Evolutionary conservation across 2,888 invertebrate genomes (phyloP).

Genomic region (Watsonalla cultraria): DNA sequence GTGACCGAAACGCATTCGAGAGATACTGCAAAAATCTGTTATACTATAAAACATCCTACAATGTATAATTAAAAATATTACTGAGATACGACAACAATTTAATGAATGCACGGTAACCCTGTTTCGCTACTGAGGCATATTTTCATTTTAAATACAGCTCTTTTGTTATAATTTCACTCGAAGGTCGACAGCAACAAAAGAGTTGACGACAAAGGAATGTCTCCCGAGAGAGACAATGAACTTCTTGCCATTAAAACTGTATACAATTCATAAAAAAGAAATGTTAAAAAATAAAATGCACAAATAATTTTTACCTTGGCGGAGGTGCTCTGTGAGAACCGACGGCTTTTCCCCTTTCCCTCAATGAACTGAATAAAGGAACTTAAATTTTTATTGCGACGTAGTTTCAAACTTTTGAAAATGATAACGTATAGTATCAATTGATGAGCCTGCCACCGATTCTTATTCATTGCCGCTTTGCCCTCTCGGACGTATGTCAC

Average conservation of each 20-base stretch:
- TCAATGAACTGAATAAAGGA: constrained; percentile 8
- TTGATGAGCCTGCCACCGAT: no score
- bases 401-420: background rate
- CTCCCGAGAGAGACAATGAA: constrained; percentile 38
- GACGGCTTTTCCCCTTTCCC: constrained; percentile 18
- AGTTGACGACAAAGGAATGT: constrained; percentile 23
- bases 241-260: constrained; percentile 34
- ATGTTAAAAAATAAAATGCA: constrained; percentile 18
- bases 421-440: background rate
- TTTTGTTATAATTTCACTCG: background rate
- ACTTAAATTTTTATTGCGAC: background rate
- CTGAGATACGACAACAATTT: background rate
- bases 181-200: constrained; percentile 18
- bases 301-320: constrained; percentile 20
- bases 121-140: background rate
- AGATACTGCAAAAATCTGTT: no score
- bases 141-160: background rate
- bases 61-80: background rate
- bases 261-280: constrained; percentile 26
- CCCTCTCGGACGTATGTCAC: background rate
- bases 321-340: constrained; percentile 14
- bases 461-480: constrained; percentile 6
- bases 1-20: no score
- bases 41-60: no score
- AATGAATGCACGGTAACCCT: background rate